phyloP scores from a whole-genome alignment of 2,797 vertebrate species.

The Sebastes variabilis region DNA sequence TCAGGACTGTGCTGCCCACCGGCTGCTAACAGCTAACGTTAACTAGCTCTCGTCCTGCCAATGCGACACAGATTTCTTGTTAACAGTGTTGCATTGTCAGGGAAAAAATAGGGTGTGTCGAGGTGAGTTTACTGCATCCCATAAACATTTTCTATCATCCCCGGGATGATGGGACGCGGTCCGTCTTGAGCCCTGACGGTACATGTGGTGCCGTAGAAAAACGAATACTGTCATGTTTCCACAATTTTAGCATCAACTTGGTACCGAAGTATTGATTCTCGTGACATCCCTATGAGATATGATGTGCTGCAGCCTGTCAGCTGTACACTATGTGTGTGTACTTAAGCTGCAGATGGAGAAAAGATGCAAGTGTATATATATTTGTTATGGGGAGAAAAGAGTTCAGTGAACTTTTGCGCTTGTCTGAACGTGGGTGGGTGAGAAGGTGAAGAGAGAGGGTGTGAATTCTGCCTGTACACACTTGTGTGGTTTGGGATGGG shows the following conservation, averaged over 20 bases:
- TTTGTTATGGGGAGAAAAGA: not conserved
- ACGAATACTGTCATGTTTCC: not conserved
- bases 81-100: not conserved
- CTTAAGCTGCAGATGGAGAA: not conserved
- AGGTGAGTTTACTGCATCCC: not conserved
- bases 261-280: not conserved
- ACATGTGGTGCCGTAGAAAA: not conserved
- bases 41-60: not conserved
- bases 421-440: not conserved
- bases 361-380: not conserved
- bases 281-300: not conserved
- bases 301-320: not conserved
- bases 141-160: not conserved
- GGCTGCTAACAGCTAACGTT: not conserved
- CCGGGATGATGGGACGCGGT: not conserved
- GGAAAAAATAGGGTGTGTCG: not conserved
- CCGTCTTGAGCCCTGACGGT: not conserved
- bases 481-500: constrained; percentile 18
- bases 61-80: not conserved
- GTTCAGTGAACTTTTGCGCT: not conserved
- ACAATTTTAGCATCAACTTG: too few relatives aligned
- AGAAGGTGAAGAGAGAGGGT: not conserved
- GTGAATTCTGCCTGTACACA: not conserved
- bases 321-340: not conserved
- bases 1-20: too few relatives aligned